Evolutionary conservation across 2,113 vertebrate species (phyloP).

Genomic region (Antidorcas marsupialis): DNA sequence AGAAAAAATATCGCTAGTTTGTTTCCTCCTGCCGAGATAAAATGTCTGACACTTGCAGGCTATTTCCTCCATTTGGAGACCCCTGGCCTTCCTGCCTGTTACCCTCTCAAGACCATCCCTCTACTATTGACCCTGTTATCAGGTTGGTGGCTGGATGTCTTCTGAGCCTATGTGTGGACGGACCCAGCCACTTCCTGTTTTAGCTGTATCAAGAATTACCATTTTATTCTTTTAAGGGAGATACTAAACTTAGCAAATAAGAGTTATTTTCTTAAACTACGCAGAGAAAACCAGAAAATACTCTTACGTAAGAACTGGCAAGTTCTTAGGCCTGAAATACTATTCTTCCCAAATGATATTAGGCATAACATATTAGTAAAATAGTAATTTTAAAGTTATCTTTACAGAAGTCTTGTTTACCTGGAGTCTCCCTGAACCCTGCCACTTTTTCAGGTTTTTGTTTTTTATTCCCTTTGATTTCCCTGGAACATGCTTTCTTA

Average conservation of each 20-base stretch:
- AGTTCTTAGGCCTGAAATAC: conserved; percentile 12
- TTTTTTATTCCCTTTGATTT: conserved; percentile 34
- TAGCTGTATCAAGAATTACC: background rate
- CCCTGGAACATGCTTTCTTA: background rate
- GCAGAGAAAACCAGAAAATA: background rate
- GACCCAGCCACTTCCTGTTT: background rate
- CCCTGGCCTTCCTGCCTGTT: too few relatives aligned
- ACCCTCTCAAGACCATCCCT: background rate
- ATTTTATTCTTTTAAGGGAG: conserved; percentile 10
- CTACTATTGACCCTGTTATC: background rate
- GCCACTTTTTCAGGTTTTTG: background rate
- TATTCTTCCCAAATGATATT: background rate
- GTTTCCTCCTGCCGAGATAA: too few relatives aligned
- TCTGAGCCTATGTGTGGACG: background rate
- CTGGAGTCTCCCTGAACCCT: background rate
- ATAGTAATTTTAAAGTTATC: background rate
- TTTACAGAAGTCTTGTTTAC: background rate
- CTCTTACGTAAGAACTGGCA: background rate
- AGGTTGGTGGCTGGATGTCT: background rate
- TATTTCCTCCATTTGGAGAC: too few relatives aligned
- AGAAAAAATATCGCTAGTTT: too few relatives aligned
- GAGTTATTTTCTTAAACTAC: background rate
- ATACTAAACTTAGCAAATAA: background rate
- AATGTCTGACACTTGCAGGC: too few relatives aligned
- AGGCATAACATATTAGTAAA: conserved; percentile 7